phyloP scores from a whole-genome alignment of 2,113 vertebrate genomes.

The Alces alces region DNA sequence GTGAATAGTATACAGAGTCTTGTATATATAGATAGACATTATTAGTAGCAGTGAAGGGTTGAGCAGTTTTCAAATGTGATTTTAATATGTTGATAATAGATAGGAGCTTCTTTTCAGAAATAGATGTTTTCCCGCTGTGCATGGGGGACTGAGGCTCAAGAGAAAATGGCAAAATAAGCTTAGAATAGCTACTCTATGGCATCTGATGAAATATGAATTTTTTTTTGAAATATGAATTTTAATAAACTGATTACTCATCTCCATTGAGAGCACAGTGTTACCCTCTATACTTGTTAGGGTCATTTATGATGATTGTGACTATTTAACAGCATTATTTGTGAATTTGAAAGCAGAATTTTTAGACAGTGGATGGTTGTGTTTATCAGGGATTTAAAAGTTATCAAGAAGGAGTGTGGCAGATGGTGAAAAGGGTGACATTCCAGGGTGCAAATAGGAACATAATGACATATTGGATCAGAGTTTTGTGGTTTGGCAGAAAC shows the following conservation, averaged over 20 bases:
- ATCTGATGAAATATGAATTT: not conserved
- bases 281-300: not conserved
- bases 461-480: not conserved
- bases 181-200: not conserved
- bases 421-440: slow-evolving; percentile 23
- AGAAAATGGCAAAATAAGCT: not conserved
- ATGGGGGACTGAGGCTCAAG: not conserved
- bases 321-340: not conserved
- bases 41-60: not conserved
- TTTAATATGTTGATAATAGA: not conserved
- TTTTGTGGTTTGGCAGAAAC: slow-evolving; percentile 8
- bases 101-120: not conserved
- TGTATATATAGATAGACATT: not conserved
- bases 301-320: not conserved
- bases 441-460: slow-evolving; percentile 12
- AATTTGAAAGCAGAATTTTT: not conserved
- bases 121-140: not conserved
- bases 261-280: not conserved
- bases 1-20: not conserved
- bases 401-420: not conserved
- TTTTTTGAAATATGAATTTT: not conserved
- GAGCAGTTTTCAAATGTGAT: not conserved
- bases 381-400: not conserved
- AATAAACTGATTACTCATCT: not conserved
- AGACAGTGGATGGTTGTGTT: not conserved